Evolutionary conservation across 2,888 invertebrate genomes (phyloP).

Genomic region (Drosophila multiciliata): DNA sequence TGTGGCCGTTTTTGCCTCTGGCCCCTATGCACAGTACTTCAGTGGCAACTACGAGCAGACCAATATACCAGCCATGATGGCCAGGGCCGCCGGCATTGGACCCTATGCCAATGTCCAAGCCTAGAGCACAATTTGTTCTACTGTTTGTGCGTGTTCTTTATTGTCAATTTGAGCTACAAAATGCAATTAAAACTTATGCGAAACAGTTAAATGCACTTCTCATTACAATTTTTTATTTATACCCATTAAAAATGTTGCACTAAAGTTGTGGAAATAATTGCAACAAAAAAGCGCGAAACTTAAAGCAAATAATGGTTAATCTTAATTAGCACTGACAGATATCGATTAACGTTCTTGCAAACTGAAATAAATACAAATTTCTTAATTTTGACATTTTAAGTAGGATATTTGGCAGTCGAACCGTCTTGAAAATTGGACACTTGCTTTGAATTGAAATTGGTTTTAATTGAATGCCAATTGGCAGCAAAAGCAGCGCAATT

Average conservation of each 20-base stretch:
- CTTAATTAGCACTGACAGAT: not conserved
- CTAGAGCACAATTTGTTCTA: not conserved
- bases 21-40: constrained; percentile 92
- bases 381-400: not conserved
- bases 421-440: not conserved
- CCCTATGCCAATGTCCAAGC: constrained; percentile 77
- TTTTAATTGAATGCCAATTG: constrained; percentile 69
- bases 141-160: constrained; percentile 7
- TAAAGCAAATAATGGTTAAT: not conserved
- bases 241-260: not conserved
- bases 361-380: not conserved
- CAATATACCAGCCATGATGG: constrained; percentile 91
- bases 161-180: constrained; percentile 26
- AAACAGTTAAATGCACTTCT: constrained; percentile 45
- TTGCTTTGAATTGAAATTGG: constrained; percentile 47
- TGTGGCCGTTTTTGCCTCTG: constrained; percentile 91
- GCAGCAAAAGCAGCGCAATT: constrained; percentile 60
- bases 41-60: constrained; percentile 92
- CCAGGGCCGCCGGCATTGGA: constrained; percentile 90
- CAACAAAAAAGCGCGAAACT: not conserved
- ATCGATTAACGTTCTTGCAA: too few relatives aligned
- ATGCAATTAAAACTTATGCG: constrained; percentile 61
- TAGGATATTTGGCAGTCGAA: not conserved
- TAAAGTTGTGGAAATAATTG: not conserved
- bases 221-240: constrained; percentile 4